Conservation (phyloP, 2,888 invertebrate species). For the Drosophila differens region DNA sequence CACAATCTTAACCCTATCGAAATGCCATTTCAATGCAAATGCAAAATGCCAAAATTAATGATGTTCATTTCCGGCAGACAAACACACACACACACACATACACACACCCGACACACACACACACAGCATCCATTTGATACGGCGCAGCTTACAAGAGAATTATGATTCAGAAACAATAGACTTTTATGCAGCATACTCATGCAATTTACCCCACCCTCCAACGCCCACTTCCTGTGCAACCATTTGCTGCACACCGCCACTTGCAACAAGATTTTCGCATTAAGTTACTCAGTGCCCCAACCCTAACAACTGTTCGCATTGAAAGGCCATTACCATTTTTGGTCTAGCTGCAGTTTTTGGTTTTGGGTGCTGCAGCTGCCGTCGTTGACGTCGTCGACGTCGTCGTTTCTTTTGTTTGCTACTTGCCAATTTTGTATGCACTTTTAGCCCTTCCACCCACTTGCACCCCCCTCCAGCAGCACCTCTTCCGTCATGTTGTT, state of each 20-base stretch:
- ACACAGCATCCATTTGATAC: conserved; percentile 34
- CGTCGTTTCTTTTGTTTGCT: conserved; percentile 73
- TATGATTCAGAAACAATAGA: conserved; percentile 81
- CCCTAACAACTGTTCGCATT: conserved; percentile 45
- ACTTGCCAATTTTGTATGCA: conserved; percentile 78
- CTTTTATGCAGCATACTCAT: conserved; percentile 65
- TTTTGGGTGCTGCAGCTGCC: conserved; percentile 45
- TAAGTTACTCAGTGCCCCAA: conserved; percentile 50
- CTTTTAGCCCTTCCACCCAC: conserved; percentile 54
- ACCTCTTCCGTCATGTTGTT: conserved; percentile 67
- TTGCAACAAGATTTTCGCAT: conserved; percentile 81
- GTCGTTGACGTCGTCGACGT: not conserved
- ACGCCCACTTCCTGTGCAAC: conserved; percentile 29
- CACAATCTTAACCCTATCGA: conserved; percentile 75
- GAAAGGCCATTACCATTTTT: conserved; percentile 75
- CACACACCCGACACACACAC: not conserved
- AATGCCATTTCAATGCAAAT: conserved; percentile 82
- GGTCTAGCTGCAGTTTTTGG: conserved; percentile 73
- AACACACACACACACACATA: conserved; percentile 2
- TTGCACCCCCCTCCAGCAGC: not conserved
- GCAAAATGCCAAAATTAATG: conserved; percentile 81
- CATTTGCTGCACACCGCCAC: conserved; percentile 65
- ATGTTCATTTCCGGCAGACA: conserved; percentile 77
- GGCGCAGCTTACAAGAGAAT: conserved; percentile 77
- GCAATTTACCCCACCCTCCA: not conserved